Evolutionary conservation across 2,113 vertebrate genomes (phyloP).

Genomic region (Odocoileus virginianus): DNA sequence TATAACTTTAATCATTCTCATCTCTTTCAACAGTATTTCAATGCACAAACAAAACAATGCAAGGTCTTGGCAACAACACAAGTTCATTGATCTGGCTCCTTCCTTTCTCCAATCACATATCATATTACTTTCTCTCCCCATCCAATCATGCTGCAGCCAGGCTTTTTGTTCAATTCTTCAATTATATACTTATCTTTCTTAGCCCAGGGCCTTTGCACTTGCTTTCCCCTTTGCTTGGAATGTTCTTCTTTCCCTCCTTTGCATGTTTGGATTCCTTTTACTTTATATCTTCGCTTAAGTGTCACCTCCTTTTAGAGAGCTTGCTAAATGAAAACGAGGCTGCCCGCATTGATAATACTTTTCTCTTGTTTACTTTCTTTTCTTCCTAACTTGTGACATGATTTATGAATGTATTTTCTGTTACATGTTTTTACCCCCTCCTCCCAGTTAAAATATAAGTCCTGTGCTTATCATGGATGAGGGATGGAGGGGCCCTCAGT

Average conservation of each 20-base stretch:
- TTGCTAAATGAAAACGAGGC: not conserved
- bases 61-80: not conserved
- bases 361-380: not conserved
- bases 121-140: not conserved
- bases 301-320: not conserved
- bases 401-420: not conserved
- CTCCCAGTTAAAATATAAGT: not conserved
- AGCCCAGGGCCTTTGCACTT: not conserved
- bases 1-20: not conserved
- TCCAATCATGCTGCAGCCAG: not conserved
- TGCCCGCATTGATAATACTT: not conserved
- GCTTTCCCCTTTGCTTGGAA: not conserved
- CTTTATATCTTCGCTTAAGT: not conserved
- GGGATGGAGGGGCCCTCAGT: not conserved
- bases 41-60: not conserved
- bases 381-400: not conserved
- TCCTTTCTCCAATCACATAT: not conserved
- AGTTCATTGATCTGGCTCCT: not conserved
- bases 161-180: not conserved
- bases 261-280: not conserved
- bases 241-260: not conserved
- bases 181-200: not conserved
- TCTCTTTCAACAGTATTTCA: not conserved
- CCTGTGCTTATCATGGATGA: not conserved
- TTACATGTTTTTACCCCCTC: not conserved